Evolutionary conservation across 2,797 vertebrate species (phyloP), one percentile per base, ranked within the genome.

Genomic region (Hypotaenidia okinawae): DNA sequence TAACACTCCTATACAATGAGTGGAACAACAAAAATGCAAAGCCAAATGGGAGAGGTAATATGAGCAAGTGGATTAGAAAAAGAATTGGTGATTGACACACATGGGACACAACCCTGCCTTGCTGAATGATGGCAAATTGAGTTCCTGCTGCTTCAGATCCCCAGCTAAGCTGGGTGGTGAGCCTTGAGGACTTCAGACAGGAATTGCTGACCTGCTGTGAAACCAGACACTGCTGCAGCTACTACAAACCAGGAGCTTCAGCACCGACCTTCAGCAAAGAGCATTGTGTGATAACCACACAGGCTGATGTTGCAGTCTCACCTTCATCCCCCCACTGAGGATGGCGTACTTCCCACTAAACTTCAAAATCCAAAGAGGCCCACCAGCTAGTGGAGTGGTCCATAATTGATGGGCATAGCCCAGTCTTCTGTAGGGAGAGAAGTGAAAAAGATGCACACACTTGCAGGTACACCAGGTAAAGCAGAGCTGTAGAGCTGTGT

Each of bases 41-140:
- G 63, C 25, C 52, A 87, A 87, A 90, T 1, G 2, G 39, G 74
- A 18, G 23, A 70, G 33, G 70, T 67, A 87, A 76, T 66, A 84
- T 54, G 77, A 96, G 70, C 63, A 91, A 61, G 70, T 35, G 70
- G 61, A 79, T 94, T 88, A 95, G 66, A 70, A 73, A 82, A 91
- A 86, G 85, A 76, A 37, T 18, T 84, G 80, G 17, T 73, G 85
- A 84, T 74, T 84, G 93, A 80, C 3, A 8, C 77, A 74, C 57
- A 70, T 1, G n/a, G 47, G 43, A 81, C 14, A 58, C 1, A 14
- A 66, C 52, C 90, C 49, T 94, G 87, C 67, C 67, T 58, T 67
- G 67, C 39, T 79, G 91, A 95, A 93, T 76, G 74, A 87, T 28
- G 55, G 27, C 74, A 88, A 88, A 79, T 52, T 59, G 82, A 90